Evolutionary conservation across 2,797 vertebrate genomes (phyloP).

Genomic region (Falco columbarius): DNA sequence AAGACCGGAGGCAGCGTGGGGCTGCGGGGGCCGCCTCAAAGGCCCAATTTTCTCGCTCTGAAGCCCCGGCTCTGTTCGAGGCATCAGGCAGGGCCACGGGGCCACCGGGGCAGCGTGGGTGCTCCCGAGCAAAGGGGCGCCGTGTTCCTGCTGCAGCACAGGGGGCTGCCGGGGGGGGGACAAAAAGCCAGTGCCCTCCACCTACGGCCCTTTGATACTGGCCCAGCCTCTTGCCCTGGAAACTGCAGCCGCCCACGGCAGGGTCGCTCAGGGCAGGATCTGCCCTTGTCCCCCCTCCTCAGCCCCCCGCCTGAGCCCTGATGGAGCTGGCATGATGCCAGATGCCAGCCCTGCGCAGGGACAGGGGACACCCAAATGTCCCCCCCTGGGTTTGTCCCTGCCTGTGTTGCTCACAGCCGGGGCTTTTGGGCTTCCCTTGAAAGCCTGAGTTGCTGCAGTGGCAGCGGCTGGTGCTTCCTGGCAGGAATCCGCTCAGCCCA

Average conservation of each 20-base stretch:
- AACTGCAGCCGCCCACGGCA: not conserved
- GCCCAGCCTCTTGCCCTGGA: not conserved
- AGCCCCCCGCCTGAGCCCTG: not conserved
- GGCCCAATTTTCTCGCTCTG: not conserved
- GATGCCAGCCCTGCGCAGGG: not conserved
- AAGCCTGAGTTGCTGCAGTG: not conserved
- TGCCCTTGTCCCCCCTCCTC: not conserved
- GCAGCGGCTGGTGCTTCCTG: not conserved
- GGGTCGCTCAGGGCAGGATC: not conserved
- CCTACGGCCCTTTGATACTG: not conserved
- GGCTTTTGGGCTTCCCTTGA: not conserved
- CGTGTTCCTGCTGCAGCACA: rapidly evolving
- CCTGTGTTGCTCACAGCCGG: rapidly evolving
- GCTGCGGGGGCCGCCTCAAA: constrained; percentile 23
- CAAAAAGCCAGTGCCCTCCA: not conserved
- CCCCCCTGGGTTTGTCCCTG: not conserved
- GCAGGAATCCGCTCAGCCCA: not conserved
- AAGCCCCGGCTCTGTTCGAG: not conserved
- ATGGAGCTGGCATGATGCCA: rapidly evolving
- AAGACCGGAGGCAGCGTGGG: not conserved
- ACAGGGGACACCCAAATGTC: not conserved
- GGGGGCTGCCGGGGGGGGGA: no score
- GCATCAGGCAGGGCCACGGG: not conserved
- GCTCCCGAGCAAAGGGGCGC: not conserved
- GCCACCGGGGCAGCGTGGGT: not conserved